Conservation (phyloP, 2,797 vertebrate genomes). For the Protosalanx chinensis region DNA sequence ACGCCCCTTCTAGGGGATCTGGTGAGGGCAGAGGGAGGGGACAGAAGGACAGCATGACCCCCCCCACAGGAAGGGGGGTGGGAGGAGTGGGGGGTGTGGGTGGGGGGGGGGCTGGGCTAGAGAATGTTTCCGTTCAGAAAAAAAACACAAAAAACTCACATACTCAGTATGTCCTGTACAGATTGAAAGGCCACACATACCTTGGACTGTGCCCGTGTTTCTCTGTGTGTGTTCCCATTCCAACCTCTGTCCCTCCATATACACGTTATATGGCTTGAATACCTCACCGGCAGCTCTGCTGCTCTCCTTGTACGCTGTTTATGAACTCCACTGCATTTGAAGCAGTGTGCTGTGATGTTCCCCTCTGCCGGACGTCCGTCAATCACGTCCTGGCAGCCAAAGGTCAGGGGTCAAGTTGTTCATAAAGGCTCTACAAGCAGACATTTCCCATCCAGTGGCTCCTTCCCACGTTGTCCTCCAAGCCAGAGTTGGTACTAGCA, state of each 20-base stretch:
- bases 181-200: slow-evolving; percentile 15
- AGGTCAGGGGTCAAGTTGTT: background rate
- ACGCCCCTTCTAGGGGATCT: slow-evolving; percentile 1
- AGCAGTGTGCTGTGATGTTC: background rate
- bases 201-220: slow-evolving; percentile 39
- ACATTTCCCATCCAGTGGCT: background rate
- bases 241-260: slow-evolving; percentile 33
- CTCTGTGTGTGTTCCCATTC: slow-evolving; percentile 33
- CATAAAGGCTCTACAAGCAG: background rate
- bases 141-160: background rate
- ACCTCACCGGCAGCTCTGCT: background rate
- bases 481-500: background rate
- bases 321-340: background rate
- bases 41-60: slow-evolving; percentile 2
- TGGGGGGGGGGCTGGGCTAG: background rate
- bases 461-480: background rate
- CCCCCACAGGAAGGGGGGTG: background rate
- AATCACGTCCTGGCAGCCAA: no score
- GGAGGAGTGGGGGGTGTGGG: no score
- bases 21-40: slow-evolving; percentile 13
- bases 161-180: background rate
- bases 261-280: background rate
- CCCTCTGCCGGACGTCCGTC: no score
- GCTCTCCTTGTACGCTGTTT: background rate
- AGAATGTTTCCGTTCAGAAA: background rate